phyloP scores from a whole-genome alignment of 2,888 invertebrate species.

The Quadriops clusia region DNA sequence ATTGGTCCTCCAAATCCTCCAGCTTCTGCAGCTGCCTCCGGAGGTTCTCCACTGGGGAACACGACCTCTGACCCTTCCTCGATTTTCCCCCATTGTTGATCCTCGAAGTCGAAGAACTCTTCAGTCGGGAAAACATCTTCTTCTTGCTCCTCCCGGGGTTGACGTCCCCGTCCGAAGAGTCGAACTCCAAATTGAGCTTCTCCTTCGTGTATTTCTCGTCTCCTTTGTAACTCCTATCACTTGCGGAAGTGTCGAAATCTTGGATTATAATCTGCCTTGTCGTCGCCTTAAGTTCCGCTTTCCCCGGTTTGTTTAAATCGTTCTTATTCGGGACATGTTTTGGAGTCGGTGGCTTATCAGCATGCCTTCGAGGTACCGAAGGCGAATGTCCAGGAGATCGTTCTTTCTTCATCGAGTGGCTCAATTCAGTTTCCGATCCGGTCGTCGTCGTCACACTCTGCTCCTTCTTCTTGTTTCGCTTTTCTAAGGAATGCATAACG shows the following conservation, averaged over 20 bases:
- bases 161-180: slow-evolving; percentile 42
- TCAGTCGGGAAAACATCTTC: slow-evolving; percentile 56
- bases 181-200: too few relatives aligned
- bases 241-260: slow-evolving; percentile 35
- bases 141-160: slow-evolving; percentile 47
- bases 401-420: slow-evolving; percentile 53
- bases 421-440: slow-evolving; percentile 70
- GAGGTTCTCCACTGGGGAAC: slow-evolving; percentile 68
- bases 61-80: slow-evolving; percentile 44
- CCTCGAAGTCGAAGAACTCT: slow-evolving; percentile 58
- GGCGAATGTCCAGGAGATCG: slow-evolving; percentile 29
- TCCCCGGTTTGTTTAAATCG: slow-evolving; percentile 24
- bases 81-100: slow-evolving; percentile 45
- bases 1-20: slow-evolving; percentile 73
- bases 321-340: slow-evolving; percentile 32
- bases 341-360: slow-evolving; percentile 31
- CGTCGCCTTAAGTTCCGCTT: slow-evolving; percentile 27
- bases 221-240: slow-evolving; percentile 39
- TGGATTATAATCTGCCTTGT: slow-evolving; percentile 31
- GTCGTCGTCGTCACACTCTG: slow-evolving; percentile 49
- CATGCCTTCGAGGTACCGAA: slow-evolving; percentile 22
- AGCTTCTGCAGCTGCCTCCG: slow-evolving; percentile 67
- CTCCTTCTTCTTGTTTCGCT: slow-evolving; percentile 54
- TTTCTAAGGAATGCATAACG: slow-evolving; percentile 64
- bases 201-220: slow-evolving; percentile 30